phyloP scores from a whole-genome alignment of 2,888 invertebrate genomes.

The Embidobia sp. region DNA sequence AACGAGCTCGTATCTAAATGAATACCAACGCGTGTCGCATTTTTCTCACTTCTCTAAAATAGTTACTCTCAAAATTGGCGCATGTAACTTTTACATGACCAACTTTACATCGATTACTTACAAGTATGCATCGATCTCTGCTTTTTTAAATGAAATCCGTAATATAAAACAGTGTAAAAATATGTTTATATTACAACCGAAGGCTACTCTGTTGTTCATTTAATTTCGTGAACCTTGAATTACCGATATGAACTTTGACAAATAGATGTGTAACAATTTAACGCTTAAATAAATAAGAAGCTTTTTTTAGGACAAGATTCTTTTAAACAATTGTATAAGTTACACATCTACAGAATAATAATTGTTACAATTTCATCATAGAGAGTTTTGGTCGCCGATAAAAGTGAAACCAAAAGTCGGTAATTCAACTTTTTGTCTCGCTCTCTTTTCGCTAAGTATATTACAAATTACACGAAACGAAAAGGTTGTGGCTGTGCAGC shows the following conservation, averaged over 20 bases:
- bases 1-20: background rate
- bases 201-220: slow-evolving; percentile 16
- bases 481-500: slow-evolving; percentile 21
- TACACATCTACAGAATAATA: background rate
- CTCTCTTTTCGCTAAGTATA: slow-evolving; percentile 16
- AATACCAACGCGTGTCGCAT: background rate
- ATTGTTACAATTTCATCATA: no score
- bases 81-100: slow-evolving; percentile 53
- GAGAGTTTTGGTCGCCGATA: no score
- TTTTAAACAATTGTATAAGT: background rate
- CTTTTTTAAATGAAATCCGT: slow-evolving; percentile 44
- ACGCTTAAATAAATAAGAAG: background rate
- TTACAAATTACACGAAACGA: slow-evolving; percentile 36
- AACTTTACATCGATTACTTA: slow-evolving; percentile 36
- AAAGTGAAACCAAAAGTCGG: slow-evolving; percentile 3
- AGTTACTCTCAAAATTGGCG: background rate
- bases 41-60: slow-evolving; percentile 1
- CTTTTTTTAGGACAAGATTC: background rate
- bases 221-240: slow-evolving; percentile 27
- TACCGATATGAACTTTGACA: slow-evolving; percentile 19
- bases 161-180: slow-evolving; percentile 58
- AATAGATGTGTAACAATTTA: background rate
- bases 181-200: slow-evolving; percentile 50
- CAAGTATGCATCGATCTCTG: slow-evolving; percentile 49
- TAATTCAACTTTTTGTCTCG: slow-evolving; percentile 16